These are phyloP conservation scores for Pygathrix nemaeus DNA, from an alignment of 2,113 vertebrate genomes.

Conservation along the genomic window DNA sequence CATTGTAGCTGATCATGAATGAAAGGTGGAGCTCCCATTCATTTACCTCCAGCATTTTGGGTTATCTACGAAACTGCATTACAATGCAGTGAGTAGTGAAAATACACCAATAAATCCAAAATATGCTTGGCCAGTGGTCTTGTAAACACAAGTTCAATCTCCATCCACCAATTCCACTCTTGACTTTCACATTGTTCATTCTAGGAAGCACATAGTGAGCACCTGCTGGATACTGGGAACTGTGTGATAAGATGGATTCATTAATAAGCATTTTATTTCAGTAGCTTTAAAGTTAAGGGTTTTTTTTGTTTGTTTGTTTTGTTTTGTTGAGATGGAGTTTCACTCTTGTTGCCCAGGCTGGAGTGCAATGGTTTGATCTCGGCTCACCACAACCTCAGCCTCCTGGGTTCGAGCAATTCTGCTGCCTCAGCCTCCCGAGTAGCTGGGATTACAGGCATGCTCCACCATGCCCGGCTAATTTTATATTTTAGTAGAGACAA, in stretches of 20 bases:
- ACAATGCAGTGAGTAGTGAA: not conserved
- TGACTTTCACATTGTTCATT: slow-evolving; percentile 31
- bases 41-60: not conserved
- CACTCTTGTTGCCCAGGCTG: too few species aligned
- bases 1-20: not conserved
- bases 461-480: too few species aligned
- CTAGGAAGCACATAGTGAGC: not conserved
- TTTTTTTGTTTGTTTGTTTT: too few species aligned
- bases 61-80: not conserved
- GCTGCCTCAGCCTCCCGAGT: too few species aligned
- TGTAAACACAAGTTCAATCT: not conserved
- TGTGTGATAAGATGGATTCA: not conserved
- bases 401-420: too few species aligned
- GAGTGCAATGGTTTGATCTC: too few species aligned
- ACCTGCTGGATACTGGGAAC: not conserved
- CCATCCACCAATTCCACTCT: not conserved
- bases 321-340: too few species aligned
- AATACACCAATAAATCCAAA: not conserved
- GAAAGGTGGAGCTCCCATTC: not conserved
- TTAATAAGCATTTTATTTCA: not conserved
- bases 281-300: not conserved
- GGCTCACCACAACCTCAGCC: too few species aligned
- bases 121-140: not conserved
- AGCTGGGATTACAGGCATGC: too few species aligned
- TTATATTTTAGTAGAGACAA: too few species aligned